Evolutionary conservation across 64 coral and sea anemone genomes (phyloP).

Genomic region (Catalaphyllia jardinei): DNA sequence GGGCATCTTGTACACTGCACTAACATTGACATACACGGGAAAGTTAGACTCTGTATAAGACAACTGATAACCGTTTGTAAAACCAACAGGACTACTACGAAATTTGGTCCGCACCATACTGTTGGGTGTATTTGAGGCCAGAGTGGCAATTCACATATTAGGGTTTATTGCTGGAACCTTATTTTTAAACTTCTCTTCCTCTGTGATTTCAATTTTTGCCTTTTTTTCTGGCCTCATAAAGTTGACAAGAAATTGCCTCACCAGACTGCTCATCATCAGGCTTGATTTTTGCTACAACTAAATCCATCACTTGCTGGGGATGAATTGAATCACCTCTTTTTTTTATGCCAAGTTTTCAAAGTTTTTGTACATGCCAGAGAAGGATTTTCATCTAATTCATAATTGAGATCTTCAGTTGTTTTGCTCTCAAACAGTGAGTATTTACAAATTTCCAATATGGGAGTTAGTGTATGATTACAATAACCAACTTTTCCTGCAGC

Average conservation of each 20-base stretch:
- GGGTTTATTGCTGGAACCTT: slow-evolving; percentile 36
- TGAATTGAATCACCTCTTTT: slow-evolving; percentile 29
- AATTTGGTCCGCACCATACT: too few species aligned
- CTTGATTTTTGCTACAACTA: slow-evolving; percentile 24
- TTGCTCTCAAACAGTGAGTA: slow-evolving; percentile 37
- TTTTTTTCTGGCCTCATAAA: slow-evolving; percentile 54
- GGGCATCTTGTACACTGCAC: slow-evolving; percentile 17
- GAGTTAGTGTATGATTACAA: slow-evolving; percentile 43
- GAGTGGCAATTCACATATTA: slow-evolving; percentile 51
- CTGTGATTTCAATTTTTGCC: not conserved
- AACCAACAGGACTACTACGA: too few species aligned
- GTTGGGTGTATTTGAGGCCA: too few species aligned
- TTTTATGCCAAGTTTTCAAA: slow-evolving; percentile 32
- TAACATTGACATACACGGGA: too few species aligned
- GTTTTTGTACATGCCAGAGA: slow-evolving; percentile 17
- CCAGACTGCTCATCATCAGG: slow-evolving; percentile 14
- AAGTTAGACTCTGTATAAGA: too few species aligned
- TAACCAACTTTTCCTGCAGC: slow-evolving; percentile 56
- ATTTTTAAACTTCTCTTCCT: slow-evolving; percentile 45
- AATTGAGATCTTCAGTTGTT: slow-evolving; percentile 16
- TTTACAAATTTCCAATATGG: slow-evolving; percentile 57
- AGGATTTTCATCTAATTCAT: slow-evolving; percentile 37
- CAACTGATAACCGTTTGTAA: too few species aligned
- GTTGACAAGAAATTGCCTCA: slow-evolving; percentile 8
- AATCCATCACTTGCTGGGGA: slow-evolving; percentile 28